These are phyloP conservation scores for Tetranychus truncatus DNA, from an alignment of 2,888 invertebrate species.

Conservation along the genomic window DNA sequence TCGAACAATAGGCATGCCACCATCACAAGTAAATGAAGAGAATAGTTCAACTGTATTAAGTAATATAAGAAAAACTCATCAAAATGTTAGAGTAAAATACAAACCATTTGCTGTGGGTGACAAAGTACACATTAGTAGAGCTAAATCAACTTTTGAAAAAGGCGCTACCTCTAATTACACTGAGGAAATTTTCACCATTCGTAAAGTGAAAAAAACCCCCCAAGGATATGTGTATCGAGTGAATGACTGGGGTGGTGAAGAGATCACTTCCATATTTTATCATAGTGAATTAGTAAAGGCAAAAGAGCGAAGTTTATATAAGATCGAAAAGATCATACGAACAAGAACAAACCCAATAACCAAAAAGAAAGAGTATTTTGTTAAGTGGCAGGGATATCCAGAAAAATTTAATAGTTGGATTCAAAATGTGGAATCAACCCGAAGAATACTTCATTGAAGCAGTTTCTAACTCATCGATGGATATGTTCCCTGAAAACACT, in stretches of 20 bases:
- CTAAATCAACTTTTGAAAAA: no score
- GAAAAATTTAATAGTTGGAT: background rate
- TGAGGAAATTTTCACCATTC: background rate
- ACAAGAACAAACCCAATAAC: background rate
- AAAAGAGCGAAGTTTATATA: background rate
- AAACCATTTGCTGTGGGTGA: no score
- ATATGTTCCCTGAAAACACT: background rate
- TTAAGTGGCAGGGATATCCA: background rate
- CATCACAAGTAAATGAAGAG: no score
- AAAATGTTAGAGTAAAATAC: no score
- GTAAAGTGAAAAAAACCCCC: background rate
- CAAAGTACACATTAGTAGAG: no score
- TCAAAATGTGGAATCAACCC: background rate
- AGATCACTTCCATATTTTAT: background rate
- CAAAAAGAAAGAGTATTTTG: background rate
- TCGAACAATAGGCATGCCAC: constrained; percentile 7
- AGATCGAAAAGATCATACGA: background rate
- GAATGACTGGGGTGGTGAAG: background rate
- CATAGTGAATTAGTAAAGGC: background rate
- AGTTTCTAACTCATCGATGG: background rate
- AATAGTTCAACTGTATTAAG: no score
- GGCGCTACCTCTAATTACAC: background rate
- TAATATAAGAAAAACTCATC: no score
- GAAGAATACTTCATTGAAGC: background rate
- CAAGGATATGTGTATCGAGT: background rate